Conservation (phyloP, 1,140 invertebrate species). For the Heliconius congener region DNA sequence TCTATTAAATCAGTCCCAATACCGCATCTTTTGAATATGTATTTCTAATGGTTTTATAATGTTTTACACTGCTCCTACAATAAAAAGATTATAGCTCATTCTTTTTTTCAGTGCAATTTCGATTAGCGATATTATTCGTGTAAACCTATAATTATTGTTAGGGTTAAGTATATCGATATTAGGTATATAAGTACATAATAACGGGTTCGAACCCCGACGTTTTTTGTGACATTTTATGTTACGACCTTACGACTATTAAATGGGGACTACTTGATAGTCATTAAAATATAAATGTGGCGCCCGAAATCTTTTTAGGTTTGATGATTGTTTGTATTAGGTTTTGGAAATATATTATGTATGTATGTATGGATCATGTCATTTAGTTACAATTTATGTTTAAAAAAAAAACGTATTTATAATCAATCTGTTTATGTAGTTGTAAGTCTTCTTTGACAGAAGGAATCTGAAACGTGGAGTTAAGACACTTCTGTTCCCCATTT, state of each 20-base stretch:
- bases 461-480: background rate
- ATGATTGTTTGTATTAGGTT: background rate
- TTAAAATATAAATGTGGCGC: slow-evolving; percentile 9
- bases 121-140: slow-evolving; percentile 57
- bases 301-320: background rate
- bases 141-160: slow-evolving; percentile 58
- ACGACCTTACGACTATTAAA: background rate
- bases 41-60: slow-evolving; percentile 73
- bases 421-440: too few species aligned
- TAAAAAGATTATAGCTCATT: slow-evolving; percentile 60
- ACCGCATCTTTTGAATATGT: slow-evolving; percentile 58
- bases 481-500: background rate
- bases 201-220: slow-evolving; percentile 35
- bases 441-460: background rate
- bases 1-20: slow-evolving; percentile 48
- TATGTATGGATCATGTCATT: background rate
- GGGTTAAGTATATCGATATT: slow-evolving; percentile 30
- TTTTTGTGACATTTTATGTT: slow-evolving; percentile 14
- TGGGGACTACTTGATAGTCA: slow-evolving; percentile 4
- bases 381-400: background rate
- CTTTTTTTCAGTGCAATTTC: slow-evolving; percentile 70
- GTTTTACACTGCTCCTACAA: slow-evolving; percentile 54
- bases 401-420: too few species aligned
- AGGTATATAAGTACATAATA: slow-evolving; percentile 56
- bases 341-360: background rate